phyloP scores from a whole-genome alignment of 2,797 vertebrate species.

The Dendrocincla fuliginosa region DNA sequence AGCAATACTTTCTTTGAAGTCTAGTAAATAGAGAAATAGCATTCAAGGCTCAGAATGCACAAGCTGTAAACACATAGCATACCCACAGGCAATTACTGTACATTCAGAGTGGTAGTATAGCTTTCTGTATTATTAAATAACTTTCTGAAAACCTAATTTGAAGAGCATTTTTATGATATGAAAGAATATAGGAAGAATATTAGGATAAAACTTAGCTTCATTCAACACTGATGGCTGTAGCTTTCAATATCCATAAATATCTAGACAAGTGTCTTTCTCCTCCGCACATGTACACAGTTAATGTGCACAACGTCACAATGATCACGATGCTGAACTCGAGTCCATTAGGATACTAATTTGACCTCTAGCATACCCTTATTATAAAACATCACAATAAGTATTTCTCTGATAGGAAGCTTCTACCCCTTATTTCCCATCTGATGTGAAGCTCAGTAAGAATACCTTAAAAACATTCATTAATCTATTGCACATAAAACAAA shows the following conservation, averaged over 20 bases:
- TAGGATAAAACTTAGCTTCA: neutral
- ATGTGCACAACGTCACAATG: neutral
- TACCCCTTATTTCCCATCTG: neutral
- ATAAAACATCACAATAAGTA: neutral
- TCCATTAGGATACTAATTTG: conserved; percentile 51
- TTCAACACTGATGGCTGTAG: neutral
- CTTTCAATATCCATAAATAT: conserved; percentile 36
- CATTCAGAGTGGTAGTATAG: neutral
- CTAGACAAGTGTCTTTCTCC: neutral
- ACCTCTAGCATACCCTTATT: neutral
- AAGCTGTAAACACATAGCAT: conserved; percentile 27
- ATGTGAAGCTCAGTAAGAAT: neutral
- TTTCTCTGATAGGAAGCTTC: neutral
- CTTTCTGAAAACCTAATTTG: conserved; percentile 53
- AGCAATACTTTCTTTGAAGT: conserved; percentile 22
- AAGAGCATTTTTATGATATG: conserved; percentile 8
- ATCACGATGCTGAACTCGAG: conserved; percentile 30
- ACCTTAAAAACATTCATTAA: neutral
- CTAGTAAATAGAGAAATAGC: conserved; percentile 45
- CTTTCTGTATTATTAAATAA: conserved; percentile 49
- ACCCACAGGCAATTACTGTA: conserved; percentile 43
- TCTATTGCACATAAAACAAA: neutral
- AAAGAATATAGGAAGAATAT: neutral
- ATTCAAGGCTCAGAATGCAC: conserved; percentile 43
- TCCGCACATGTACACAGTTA: neutral